Base-by-base conservation (phyloP, 1,140 invertebrate species). In the Pseudoatta argentina region DNA sequence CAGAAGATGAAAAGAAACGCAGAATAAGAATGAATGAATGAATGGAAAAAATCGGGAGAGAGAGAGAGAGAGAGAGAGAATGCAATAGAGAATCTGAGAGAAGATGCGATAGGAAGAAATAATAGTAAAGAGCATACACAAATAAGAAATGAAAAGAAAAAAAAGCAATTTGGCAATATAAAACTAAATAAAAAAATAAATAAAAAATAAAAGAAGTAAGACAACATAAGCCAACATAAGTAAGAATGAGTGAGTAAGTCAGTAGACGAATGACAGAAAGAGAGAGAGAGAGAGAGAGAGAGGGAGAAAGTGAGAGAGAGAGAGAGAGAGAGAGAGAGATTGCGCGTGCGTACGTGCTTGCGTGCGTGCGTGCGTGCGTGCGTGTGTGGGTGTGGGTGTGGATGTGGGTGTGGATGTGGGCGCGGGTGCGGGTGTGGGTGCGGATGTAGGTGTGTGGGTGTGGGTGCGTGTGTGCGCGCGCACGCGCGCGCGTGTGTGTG, bases 1-100 rank as follows among this genome's bases (percentile, higher is more conserved):
- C 87, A 90, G 71, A 83, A 88, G 53, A 82, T 63, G 59, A 18
- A 48, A 57, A 67, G n/a, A 51, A 34, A 64, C 1, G 24, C 24
- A 83, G 24, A 75, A 16, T 83, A 59, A 51, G 14, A 8, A 51
- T 51, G 14, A 73, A 75, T 61, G 69, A 64, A 24, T 59, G 81
- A 72, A 30, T 57, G 79, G 18, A 3, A 21, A 14, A 14, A 18
- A 48, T 24, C 12, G 39, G 2, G 1, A 44, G 14, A 64, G 55
- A n/a, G 44, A 51, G 53, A 67, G 30, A 51, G 30, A 24, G 53
- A 34, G 64, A 67, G 51, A 48, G 63, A 66, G 27, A 57, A 51
- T 8, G 21, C 10, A 55, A 34, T 4, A 53, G 10, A 59, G 24
- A 51, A 79, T 10, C 8, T 61, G 0, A 63, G 18, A 75, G 10